Evolutionary conservation across 2,797 vertebrate species (phyloP).

Genomic region (Silurus lanzhouensis): DNA sequence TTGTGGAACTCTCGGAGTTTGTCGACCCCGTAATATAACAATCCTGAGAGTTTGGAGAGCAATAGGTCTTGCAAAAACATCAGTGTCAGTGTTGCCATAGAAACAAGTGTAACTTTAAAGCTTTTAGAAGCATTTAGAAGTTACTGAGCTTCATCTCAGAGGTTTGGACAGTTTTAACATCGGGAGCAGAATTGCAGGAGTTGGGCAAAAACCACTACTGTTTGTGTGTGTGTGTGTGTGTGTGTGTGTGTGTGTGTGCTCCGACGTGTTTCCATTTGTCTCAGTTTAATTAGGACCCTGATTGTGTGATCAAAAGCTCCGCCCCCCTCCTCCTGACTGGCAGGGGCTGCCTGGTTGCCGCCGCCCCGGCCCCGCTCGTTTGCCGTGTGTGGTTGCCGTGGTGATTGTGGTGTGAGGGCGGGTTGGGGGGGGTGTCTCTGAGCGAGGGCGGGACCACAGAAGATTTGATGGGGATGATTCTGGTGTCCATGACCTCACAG

Average conservation of each 20-base stretch:
- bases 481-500: constrained; percentile 92
- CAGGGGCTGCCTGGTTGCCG: constrained; percentile 58
- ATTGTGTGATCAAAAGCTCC: constrained; percentile 69
- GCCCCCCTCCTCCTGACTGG: constrained; percentile 55
- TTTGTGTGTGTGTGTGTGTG: constrained; percentile 5
- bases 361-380: constrained; percentile 49
- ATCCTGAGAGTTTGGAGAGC: too few relatives aligned
- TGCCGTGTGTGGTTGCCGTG: constrained; percentile 73
- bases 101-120: not conserved
- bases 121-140: not conserved
- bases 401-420: constrained; percentile 65
- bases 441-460: constrained; percentile 86
- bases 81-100: not conserved
- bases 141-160: not conserved
- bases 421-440: constrained; percentile 66
- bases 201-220: not conserved
- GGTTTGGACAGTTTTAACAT: not conserved
- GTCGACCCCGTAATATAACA: too few relatives aligned
- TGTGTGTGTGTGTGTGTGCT: constrained; percentile 15
- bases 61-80: not conserved
- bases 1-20: too few relatives aligned
- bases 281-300: constrained; percentile 64
- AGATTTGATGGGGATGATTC: constrained; percentile 89
- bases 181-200: not conserved
- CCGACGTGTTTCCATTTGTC: not conserved